Percentiles rank a stretch among this genome's conserved stretches.
Conservation (phyloP, 2,888 invertebrate genomes). For the Scaptomyza cyrtandrae region DNA sequence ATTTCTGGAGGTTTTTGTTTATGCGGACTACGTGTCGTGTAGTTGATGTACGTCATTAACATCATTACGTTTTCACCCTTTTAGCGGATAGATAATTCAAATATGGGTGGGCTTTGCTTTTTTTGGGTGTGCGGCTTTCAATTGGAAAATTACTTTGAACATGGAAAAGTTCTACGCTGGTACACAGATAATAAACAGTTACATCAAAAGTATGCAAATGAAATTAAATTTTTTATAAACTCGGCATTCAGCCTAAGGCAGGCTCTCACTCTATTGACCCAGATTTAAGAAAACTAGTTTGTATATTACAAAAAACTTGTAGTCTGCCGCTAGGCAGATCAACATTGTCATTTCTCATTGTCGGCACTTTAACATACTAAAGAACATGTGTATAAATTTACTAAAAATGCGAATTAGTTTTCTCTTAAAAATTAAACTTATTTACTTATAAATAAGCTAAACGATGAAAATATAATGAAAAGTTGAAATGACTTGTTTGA, state of each 20-base stretch:
- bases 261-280: constrained; percentile 38
- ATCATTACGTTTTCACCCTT: constrained; percentile 21
- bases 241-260: constrained; percentile 26
- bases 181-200: constrained; percentile 9
- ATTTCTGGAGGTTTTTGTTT: constrained; percentile 41
- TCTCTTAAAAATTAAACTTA: too few relatives aligned
- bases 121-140: constrained; percentile 43
- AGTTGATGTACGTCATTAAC: constrained; percentile 61
- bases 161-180: constrained; percentile 35
- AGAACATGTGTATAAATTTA: neutral
- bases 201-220: constrained; percentile 18
- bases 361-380: neutral
- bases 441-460: too few relatives aligned
- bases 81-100: constrained; percentile 38
- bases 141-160: constrained; percentile 42
- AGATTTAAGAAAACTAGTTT: constrained; percentile 38
- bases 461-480: too few relatives aligned
- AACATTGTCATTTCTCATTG: constrained; percentile 28
- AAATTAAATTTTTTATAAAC: constrained; percentile 1
- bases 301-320: constrained; percentile 15
- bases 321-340: constrained; percentile 10
- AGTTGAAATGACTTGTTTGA: too few relatives aligned
- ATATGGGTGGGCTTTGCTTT: constrained; percentile 48
- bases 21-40: constrained; percentile 49
- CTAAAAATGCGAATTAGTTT: too few relatives aligned